These are phyloP conservation scores for Pterocles burchelli DNA, from an alignment of 2,113 vertebrate genomes.

Conservation along the genomic window DNA sequence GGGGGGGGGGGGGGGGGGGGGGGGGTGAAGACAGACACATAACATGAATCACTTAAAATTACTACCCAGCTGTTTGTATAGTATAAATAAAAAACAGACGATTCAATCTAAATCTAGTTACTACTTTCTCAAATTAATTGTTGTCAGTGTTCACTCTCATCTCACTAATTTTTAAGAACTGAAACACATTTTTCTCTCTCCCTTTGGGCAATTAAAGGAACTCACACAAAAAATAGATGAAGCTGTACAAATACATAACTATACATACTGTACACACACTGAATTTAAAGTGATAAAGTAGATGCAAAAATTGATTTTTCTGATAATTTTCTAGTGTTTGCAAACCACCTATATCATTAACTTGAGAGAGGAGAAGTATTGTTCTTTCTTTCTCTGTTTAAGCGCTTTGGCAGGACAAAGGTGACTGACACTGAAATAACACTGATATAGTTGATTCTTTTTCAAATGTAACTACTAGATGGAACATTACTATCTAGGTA, in stretches of 20 bases:
- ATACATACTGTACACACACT: neutral
- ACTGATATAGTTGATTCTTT: neutral
- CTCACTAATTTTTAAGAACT: neutral
- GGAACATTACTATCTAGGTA: neutral
- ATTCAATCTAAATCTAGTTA: neutral
- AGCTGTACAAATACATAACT: neutral
- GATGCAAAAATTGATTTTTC: neutral
- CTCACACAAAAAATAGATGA: neutral
- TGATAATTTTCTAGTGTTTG: neutral
- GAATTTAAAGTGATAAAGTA: neutral
- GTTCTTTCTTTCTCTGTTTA: neutral
- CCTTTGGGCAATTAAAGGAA: neutral
- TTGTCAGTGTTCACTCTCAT: neutral
- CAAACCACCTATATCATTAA: neutral
- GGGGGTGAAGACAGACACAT: neutral
- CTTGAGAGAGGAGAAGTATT: neutral
- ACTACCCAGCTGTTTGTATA: accelerated
- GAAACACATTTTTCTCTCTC: neutral
- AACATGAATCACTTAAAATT: neutral
- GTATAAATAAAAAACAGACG: neutral
- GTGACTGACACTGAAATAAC: neutral
- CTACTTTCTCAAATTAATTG: neutral
- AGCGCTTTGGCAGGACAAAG: neutral
- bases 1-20: too few species aligned
- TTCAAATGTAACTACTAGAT: neutral